phyloP scores from a whole-genome alignment of 2,888 invertebrate species.

The Noctua fimbriata region DNA sequence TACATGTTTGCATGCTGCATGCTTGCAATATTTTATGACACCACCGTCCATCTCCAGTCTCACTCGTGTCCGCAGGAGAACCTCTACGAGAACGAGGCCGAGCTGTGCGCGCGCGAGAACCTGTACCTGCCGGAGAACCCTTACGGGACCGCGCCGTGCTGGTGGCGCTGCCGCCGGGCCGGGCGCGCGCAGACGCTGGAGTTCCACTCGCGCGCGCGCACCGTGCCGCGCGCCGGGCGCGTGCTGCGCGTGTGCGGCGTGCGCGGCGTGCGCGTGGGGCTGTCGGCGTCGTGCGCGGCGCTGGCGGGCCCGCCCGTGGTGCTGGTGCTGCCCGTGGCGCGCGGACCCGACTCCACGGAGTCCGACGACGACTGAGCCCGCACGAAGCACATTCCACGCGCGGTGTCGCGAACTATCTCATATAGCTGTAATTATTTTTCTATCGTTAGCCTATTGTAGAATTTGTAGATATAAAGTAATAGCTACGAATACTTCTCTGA shows the following conservation, averaged over 20 bases:
- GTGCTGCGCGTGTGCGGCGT: conserved; percentile 56
- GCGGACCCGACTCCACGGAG: conserved; percentile 7
- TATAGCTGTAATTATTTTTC: conserved; percentile 47
- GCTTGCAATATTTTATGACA: too few species aligned
- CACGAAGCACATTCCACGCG: background rate
- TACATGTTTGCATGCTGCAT: too few species aligned
- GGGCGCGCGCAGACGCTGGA: conserved; percentile 79
- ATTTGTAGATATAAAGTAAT: conserved; percentile 43
- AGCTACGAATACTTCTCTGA: conserved; percentile 16
- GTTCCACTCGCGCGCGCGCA: conserved; percentile 75
- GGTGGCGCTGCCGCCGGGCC: conserved; percentile 68
- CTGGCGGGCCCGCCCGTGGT: conserved; percentile 73
- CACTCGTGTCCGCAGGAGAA: background rate
- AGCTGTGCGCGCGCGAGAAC: conserved; percentile 11
- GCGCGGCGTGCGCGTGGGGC: conserved; percentile 76
- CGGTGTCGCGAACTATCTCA: conserved; percentile 28
- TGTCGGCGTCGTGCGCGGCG: conserved; percentile 92
- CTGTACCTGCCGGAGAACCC: conserved; percentile 26
- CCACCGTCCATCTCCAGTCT: too few species aligned
- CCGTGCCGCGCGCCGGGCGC: conserved; percentile 55
- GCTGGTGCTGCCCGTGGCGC: conserved; percentile 56
- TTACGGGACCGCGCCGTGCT: conserved; percentile 46
- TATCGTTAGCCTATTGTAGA: conserved; percentile 45
- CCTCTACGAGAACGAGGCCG: background rate
- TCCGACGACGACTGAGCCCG: conserved; percentile 37